These are phyloP conservation scores for Heliconius hewitsoni DNA, from an alignment of 1,140 invertebrate species.

Conservation along the genomic window DNA sequence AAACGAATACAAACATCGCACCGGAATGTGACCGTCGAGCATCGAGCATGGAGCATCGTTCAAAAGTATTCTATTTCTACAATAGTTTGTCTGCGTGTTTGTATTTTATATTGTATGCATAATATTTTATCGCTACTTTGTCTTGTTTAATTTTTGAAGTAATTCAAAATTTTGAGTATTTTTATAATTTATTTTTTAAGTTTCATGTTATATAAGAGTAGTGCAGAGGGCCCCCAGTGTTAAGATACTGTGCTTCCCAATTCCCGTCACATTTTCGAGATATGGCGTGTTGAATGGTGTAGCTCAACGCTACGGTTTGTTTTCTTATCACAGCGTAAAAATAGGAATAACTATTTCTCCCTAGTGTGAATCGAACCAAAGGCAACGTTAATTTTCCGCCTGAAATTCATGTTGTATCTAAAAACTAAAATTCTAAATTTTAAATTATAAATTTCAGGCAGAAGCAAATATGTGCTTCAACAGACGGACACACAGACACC, in stretches of 20 bases:
- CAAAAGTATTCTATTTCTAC: constrained; percentile 3
- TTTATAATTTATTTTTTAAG: neutral
- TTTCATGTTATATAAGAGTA: neutral
- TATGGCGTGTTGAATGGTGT: no score
- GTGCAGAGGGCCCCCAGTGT: no score
- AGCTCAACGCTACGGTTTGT: no score
- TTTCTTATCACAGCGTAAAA: no score
- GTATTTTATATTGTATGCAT: neutral
- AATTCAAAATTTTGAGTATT: neutral
- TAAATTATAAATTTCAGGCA: neutral
- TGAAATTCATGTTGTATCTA: no score
- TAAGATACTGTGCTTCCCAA: no score
- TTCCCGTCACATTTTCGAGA: no score
- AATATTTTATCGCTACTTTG: neutral
- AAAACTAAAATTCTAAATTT: neutral
- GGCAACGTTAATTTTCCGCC: no score
- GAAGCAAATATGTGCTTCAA: neutral
- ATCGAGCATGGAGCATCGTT: constrained; percentile 7
- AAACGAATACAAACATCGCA: constrained; percentile 30
- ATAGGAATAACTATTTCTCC: no score
- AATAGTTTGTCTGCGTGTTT: neutral
- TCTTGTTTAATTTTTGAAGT: no score
- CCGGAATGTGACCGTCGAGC: constrained; percentile 29
- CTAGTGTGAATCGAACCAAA: no score
- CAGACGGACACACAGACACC: neutral